A percentile compares a stretch with the other conserved stretches of the same genome.
phyloP scores from a whole-genome alignment of 2,888 invertebrate species.

The Mylabris sibirica region DNA sequence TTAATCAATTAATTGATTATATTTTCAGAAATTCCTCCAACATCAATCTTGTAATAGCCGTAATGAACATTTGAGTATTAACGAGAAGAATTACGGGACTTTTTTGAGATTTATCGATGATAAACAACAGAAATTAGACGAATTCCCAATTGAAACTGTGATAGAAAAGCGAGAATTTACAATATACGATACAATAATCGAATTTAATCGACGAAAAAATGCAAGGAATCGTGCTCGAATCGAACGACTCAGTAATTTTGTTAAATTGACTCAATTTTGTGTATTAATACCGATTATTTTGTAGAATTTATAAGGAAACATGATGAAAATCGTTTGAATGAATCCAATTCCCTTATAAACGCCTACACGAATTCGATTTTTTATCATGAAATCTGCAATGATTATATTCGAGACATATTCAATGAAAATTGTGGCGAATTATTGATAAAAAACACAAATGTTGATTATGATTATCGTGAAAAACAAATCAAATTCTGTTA shows the following conservation, averaged over 20 bases:
- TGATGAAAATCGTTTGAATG: not conserved
- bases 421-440: not conserved
- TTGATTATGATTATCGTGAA: not conserved
- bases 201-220: not conserved
- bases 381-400: not conserved
- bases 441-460: no score
- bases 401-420: not conserved
- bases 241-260: not conserved
- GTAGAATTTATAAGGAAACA: not conserved
- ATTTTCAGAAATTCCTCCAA: not conserved
- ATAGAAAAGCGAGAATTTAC: not conserved
- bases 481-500: conserved; percentile 4
- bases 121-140: not conserved
- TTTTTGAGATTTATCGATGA: not conserved
- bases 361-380: not conserved
- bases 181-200: not conserved
- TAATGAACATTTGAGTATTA: not conserved
- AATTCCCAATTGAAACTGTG: not conserved
- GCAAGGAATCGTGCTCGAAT: not conserved
- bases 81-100: not conserved
- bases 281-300: not conserved
- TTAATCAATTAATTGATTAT: not conserved
- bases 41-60: not conserved
- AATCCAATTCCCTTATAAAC: not conserved
- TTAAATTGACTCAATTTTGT: not conserved